Base-by-base conservation (phyloP, 2,888 invertebrate species). In the Eupithecia pulchellata region DNA sequence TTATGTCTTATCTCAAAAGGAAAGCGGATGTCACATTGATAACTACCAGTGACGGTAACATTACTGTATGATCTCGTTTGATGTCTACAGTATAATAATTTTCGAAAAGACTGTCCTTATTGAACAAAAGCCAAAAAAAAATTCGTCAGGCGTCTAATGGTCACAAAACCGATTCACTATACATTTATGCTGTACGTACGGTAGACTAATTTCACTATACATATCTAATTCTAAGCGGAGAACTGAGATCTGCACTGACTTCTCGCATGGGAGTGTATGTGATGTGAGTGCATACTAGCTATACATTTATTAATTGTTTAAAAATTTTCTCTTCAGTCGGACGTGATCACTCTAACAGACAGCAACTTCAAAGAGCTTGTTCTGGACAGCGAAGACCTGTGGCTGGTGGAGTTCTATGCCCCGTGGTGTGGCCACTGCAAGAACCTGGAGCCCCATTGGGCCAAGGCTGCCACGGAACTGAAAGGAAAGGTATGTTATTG, bases 391-490 rank as follows among this genome's bases (percentile, higher is more conserved):
- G 98, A 99, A 20, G 99, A 99, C 85, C 95, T 99, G 89, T 99
- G 99, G 99, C 92, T 99, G 79, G 98, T 99, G 2, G 99, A 99
- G 91, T 99, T 99, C 95, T 99, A 96, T 91, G 99, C 99, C 8
- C 98, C 98, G 0, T 99, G 99, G 97, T 99, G 99, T 89, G 98
- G 99, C 6, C 99, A 99, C 90, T 99, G 99, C 93, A 99, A 99
- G 94, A 98, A 97, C 87, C 94, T 99, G 67, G 99, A 97, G 68
- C 99, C 99, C 0, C 98, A 99, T 78, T 99, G 99, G 99, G 97
- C 97, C 14, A 96, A 97, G 85, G 99, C 99, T 2, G 99, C 99
- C 25, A 95, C 96, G 5, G 97, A 99, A 87, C 96, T 99, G 27
- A 99, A 98, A 93, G 99, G 99, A 82, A 99, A 99, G 95, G 97